These are phyloP conservation scores for Coelinius sp. DNA, from an alignment of 2,888 invertebrate species.

Conservation along the genomic window DNA sequence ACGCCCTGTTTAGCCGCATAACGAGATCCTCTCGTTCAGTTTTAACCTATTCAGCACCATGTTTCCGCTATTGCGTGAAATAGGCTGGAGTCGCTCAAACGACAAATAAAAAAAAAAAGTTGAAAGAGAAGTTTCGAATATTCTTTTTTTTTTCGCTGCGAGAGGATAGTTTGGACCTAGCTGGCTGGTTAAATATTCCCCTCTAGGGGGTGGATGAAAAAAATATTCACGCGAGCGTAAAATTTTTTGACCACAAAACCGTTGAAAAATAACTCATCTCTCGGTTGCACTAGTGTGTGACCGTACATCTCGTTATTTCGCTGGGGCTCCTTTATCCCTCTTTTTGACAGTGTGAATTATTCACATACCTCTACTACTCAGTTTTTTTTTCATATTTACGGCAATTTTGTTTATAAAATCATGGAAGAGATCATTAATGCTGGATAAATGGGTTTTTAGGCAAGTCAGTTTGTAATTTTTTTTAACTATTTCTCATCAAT, in stretches of 20 bases:
- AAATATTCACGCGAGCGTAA: conserved; percentile 6
- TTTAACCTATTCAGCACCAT: conserved; percentile 43
- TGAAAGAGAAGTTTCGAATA: neutral
- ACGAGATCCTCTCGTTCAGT: conserved; percentile 53
- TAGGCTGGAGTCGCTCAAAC: conserved; percentile 21
- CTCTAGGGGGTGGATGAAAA: neutral
- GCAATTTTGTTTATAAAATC: conserved; percentile 17
- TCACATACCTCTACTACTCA: neutral
- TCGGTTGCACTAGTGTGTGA: conserved; percentile 1
- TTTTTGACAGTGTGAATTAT: neutral
- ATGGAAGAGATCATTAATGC: neutral
- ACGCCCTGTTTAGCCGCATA: conserved; percentile 53
- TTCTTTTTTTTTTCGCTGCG: conserved; percentile 6
- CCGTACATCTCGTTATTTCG: conserved; percentile 25
- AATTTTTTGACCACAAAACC: conserved; percentile 21
- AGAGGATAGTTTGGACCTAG: neutral
- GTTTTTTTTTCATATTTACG: conserved; percentile 4
- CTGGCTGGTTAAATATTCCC: neutral
- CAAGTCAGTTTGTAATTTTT: neutral
- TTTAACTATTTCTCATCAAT: neutral
- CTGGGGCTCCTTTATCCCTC: conserved; percentile 11
- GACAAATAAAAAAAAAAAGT: neutral
- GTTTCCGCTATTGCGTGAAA: conserved; percentile 48
- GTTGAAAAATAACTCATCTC: conserved; percentile 20
- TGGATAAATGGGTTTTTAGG: too few relatives aligned